Evolutionary conservation across 35 echinoderm and acorn worm species (phyloP).

Genomic region (Anneissia japonica): DNA sequence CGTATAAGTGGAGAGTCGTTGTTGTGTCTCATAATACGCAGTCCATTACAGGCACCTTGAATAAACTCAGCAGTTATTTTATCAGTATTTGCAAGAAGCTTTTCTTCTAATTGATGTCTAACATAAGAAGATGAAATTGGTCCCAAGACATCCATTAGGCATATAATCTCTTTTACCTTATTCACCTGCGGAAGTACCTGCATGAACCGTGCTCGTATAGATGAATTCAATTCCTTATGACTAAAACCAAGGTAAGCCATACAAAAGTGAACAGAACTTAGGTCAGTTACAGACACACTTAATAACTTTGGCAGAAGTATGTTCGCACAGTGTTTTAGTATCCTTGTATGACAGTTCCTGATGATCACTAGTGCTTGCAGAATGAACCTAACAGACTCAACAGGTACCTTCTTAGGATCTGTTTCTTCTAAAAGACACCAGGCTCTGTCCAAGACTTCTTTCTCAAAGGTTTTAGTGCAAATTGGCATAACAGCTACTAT

Average conservation of each 20-base stretch:
- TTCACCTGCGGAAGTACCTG: neutral
- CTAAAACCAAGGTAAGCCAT: neutral
- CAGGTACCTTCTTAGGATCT: neutral
- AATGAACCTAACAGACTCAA: neutral
- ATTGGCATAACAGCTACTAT: neutral
- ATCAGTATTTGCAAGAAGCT: neutral
- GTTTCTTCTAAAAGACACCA: neutral
- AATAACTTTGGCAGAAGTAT: neutral
- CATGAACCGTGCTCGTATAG: neutral
- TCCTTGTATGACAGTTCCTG: neutral
- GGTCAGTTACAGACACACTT: neutral
- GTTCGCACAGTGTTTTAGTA: neutral
- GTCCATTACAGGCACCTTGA: neutral
- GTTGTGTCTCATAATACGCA: neutral
- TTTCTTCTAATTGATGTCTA: neutral
- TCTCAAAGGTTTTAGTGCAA: neutral
- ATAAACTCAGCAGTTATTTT: neutral
- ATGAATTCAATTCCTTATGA: neutral
- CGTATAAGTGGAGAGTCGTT: neutral
- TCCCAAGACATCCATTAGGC: neutral
- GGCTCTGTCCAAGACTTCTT: neutral
- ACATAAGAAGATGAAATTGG: neutral
- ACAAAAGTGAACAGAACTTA: neutral
- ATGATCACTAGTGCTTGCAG: neutral
- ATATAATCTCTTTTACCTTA: neutral